A percentile compares a stretch with the other conserved stretches of the same genome.
Evolutionary conservation across 2,113 vertebrate genomes (phyloP).

Genomic region (Eolophus roseicapilla): DNA sequence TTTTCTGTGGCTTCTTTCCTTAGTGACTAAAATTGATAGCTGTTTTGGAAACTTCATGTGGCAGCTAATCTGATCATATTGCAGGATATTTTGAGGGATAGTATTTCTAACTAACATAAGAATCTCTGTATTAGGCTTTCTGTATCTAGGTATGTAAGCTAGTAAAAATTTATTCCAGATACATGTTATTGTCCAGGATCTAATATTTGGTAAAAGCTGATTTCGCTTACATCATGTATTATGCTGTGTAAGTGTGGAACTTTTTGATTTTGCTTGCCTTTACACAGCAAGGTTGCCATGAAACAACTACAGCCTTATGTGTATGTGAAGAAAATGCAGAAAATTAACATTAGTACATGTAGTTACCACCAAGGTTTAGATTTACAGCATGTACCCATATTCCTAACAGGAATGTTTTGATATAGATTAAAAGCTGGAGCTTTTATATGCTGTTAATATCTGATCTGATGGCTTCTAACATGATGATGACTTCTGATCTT

Average conservation of each 20-base stretch:
- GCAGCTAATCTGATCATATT: slow-evolving; percentile 12
- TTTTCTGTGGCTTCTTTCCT: slow-evolving; percentile 18
- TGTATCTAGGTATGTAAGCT: background rate
- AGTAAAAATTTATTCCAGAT: background rate
- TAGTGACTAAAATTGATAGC: slow-evolving; percentile 36
- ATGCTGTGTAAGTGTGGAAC: background rate
- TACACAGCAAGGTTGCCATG: background rate
- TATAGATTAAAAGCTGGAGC: background rate
- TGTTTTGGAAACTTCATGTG: slow-evolving; percentile 42
- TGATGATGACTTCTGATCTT: background rate
- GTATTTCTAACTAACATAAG: background rate
- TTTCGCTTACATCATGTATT: background rate
- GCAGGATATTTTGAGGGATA: background rate
- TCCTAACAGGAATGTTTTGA: background rate
- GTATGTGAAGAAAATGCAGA: background rate
- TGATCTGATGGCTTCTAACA: background rate
- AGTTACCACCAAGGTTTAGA: background rate
- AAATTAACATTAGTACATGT: background rate
- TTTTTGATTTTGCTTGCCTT: background rate
- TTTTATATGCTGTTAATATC: background rate
- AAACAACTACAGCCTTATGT: background rate
- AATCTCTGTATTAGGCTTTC: background rate
- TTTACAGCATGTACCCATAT: background rate
- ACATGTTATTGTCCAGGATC: background rate
- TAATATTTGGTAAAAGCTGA: background rate